Conservation (phyloP, 2,888 invertebrate species). For the Conus canariensis region DNA sequence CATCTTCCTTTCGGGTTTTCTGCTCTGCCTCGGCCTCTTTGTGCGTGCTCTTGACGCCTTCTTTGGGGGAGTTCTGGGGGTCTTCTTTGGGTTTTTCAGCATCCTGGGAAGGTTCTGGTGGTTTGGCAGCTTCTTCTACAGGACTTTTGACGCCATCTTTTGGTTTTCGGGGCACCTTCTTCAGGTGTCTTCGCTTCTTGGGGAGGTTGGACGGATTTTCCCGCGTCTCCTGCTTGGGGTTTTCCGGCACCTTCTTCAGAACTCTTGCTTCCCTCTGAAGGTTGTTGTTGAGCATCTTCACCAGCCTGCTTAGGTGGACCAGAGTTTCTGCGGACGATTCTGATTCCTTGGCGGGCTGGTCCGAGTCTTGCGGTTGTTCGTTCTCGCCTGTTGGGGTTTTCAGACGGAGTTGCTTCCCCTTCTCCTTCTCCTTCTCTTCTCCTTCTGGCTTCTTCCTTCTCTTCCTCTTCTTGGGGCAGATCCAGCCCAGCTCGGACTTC, state of each 20-base stretch:
- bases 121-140: not conserved
- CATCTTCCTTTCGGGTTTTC: too few relatives aligned
- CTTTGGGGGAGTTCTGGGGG: not conserved
- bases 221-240: not conserved
- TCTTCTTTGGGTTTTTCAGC: not conserved
- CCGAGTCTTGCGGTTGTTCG: not conserved
- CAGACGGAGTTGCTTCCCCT: not conserved
- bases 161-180: not conserved
- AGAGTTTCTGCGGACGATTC: not conserved
- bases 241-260: not conserved
- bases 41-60: not conserved
- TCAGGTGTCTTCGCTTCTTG: not conserved
- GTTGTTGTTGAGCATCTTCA: too few relatives aligned
- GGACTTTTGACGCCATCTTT: not conserved
- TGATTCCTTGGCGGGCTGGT: not conserved
- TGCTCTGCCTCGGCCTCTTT: too few relatives aligned
- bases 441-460: not conserved
- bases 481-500: slow-evolving; percentile 9
- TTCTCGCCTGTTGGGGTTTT: not conserved
- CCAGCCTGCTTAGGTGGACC: too few relatives aligned
- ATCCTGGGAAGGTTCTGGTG: not conserved
- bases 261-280: too few relatives aligned
- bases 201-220: not conserved
- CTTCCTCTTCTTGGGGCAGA: slow-evolving; percentile 15
- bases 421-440: too few relatives aligned